Evolutionary conservation across 2,888 invertebrate species (phyloP).

Genomic region (Eristalis tenax): DNA sequence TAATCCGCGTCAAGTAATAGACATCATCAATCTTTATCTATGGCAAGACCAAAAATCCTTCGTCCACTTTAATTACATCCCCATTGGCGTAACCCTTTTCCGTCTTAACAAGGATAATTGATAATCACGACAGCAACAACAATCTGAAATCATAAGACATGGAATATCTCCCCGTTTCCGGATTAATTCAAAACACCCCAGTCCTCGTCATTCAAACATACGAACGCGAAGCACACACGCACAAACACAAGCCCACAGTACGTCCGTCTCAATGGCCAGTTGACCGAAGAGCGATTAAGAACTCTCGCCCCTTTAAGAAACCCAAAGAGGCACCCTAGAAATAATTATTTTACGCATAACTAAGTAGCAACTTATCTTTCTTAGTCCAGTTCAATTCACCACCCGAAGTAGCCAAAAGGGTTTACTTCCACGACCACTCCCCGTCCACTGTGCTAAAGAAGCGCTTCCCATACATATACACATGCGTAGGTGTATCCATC

Average conservation of each 20-base stretch:
- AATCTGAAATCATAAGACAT: slow-evolving; percentile 45
- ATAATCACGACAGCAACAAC: slow-evolving; percentile 49
- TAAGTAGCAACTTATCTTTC: slow-evolving; percentile 71
- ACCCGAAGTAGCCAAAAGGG: slow-evolving; percentile 34
- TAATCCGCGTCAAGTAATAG: background rate
- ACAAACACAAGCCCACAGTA: background rate
- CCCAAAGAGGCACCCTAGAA: slow-evolving; percentile 44
- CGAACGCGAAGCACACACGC: background rate
- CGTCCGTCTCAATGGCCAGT: slow-evolving; percentile 40
- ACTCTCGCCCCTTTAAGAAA: slow-evolving; percentile 19
- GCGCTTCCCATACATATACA: background rate
- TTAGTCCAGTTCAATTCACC: slow-evolving; percentile 68
- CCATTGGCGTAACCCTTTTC: slow-evolving; percentile 46
- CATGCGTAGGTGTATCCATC: background rate
- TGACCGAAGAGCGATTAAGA: slow-evolving; percentile 69
- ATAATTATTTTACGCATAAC: slow-evolving; percentile 71
- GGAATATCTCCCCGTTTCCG: slow-evolving; percentile 60
- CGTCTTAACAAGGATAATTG: slow-evolving; percentile 53
- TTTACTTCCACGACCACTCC: background rate
- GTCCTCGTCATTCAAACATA: background rate
- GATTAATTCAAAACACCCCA: slow-evolving; percentile 50
- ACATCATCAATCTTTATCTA: background rate
- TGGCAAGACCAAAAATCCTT: background rate
- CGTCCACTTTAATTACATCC: slow-evolving; percentile 3
- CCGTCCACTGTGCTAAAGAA: too few species aligned